These are phyloP conservation scores for Sinocyclocheilus grahami DNA, from an alignment of 2,113 vertebrate genomes.

Conservation along the genomic window DNA sequence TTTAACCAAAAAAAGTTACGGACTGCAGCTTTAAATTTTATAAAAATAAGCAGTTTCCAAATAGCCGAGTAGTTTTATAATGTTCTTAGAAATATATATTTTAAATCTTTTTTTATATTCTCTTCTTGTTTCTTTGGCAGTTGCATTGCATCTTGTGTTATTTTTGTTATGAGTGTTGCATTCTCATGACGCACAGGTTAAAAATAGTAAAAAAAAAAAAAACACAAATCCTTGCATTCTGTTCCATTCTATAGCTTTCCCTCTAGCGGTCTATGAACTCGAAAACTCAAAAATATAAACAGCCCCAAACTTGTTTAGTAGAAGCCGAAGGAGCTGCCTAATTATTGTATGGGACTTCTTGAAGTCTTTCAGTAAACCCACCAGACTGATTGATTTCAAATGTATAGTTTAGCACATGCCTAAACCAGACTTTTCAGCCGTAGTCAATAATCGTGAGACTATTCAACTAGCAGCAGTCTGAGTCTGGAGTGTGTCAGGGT, in stretches of 20 bases:
- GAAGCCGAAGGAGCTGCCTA: background rate
- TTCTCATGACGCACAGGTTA: background rate
- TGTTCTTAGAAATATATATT: background rate
- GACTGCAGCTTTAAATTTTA: background rate
- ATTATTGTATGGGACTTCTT: background rate
- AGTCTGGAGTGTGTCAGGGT: conserved; percentile 16
- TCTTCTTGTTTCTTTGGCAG: background rate
- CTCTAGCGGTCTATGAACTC: background rate
- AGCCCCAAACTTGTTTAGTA: background rate
- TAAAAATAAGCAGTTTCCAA: background rate
- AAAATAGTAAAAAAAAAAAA: background rate
- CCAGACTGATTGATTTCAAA: background rate
- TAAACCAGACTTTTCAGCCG: background rate
- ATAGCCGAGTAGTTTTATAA: background rate
- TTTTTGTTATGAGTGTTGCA: background rate
- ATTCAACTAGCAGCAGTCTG: background rate
- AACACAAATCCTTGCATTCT: background rate
- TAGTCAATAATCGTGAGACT: background rate
- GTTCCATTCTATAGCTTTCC: background rate
- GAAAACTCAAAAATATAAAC: background rate
- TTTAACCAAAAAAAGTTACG: too few relatives aligned
- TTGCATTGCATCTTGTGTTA: background rate
- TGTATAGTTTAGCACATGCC: background rate
- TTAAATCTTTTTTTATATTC: background rate
- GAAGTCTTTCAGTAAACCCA: background rate